These are phyloP conservation scores for Phenganax marumi DNA, from an alignment of 92 coral and sea anemone genomes.

Conservation along the genomic window DNA sequence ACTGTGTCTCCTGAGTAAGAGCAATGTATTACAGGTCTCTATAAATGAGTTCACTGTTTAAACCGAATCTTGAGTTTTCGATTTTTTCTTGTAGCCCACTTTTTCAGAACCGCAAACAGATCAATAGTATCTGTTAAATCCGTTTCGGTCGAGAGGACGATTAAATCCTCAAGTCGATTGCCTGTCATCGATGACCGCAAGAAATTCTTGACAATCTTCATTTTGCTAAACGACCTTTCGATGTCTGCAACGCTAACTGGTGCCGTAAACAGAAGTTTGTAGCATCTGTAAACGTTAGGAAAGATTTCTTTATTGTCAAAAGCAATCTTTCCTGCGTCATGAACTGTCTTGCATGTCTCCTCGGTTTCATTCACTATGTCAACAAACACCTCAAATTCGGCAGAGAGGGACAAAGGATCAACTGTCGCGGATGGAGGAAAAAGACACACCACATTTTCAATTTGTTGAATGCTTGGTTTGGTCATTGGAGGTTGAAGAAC, in stretches of 20 bases:
- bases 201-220: background rate
- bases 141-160: background rate
- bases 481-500: conserved; percentile 4
- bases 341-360: background rate
- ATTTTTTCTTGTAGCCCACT: background rate
- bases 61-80: too few relatives aligned
- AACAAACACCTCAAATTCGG: conserved; percentile 1
- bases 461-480: background rate
- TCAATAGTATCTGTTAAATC: background rate
- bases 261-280: background rate
- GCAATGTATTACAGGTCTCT: too few relatives aligned
- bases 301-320: background rate
- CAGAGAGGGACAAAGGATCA: background rate
- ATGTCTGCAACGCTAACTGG: background rate
- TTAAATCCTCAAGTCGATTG: conserved; percentile 4
- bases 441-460: background rate
- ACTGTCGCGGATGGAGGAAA: background rate
- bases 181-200: background rate
- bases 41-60: too few relatives aligned
- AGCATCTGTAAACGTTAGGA: background rate
- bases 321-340: background rate
- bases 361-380: background rate
- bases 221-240: background rate
- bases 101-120: background rate
- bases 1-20: background rate